Evolutionary conservation across 2,797 vertebrate species (phyloP).

Genomic region (Pteronotus mesoamericanus): DNA sequence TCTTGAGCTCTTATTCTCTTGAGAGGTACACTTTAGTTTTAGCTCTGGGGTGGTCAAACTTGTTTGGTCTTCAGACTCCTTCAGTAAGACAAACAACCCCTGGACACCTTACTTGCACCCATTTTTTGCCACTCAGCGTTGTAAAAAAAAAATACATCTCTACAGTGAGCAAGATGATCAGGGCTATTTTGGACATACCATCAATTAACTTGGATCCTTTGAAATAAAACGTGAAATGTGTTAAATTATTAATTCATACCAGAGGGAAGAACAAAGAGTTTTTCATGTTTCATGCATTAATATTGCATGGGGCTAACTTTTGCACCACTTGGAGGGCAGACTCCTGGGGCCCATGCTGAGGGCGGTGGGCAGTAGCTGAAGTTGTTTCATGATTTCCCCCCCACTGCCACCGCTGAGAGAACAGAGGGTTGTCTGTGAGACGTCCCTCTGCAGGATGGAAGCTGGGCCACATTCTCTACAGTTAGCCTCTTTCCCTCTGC

Average conservation of each 20-base stretch:
- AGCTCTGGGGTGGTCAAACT: background rate
- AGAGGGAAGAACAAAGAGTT: constrained; percentile 11
- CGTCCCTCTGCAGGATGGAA: background rate
- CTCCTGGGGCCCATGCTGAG: background rate
- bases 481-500: constrained; percentile 2
- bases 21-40: background rate
- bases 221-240: background rate
- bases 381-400: background rate
- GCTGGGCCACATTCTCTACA: background rate
- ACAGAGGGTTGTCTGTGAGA: background rate
- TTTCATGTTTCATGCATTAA: background rate
- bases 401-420: background rate
- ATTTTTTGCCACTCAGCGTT: background rate
- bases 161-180: background rate
- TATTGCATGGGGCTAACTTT: background rate
- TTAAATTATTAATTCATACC: constrained; percentile 23
- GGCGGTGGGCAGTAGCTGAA: background rate
- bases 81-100: background rate
- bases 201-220: constrained; percentile 2
- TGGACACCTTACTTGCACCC: background rate
- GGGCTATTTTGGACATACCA: background rate
- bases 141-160: background rate
- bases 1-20: background rate
- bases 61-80: background rate
- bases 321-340: background rate